phyloP scores from a whole-genome alignment of 2,797 vertebrate genomes.

The Chloroceryle amazona region DNA sequence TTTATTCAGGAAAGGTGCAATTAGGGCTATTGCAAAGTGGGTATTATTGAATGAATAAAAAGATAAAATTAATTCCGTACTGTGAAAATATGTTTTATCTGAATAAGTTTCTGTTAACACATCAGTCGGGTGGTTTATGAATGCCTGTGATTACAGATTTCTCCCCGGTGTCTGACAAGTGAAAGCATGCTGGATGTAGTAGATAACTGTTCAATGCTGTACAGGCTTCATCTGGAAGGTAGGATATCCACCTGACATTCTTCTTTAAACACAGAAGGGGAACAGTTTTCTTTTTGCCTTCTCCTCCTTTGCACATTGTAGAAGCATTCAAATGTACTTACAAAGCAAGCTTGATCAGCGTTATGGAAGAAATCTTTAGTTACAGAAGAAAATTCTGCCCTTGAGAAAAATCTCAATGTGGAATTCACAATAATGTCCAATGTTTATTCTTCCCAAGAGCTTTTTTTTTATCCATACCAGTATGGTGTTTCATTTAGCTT shows the following conservation, averaged over 20 bases:
- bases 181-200: conserved; percentile 90
- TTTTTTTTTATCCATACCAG: not conserved
- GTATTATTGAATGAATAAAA: not conserved
- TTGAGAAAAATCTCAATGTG: not conserved
- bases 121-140: not conserved
- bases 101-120: not conserved
- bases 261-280: not conserved
- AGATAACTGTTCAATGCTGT: conserved; percentile 90
- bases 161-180: conserved; percentile 72
- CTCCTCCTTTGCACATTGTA: not conserved
- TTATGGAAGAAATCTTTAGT: not conserved
- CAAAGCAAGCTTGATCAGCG: not conserved
- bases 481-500: not conserved
- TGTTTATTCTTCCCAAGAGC: not conserved
- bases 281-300: not conserved
- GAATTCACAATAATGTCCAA: not conserved
- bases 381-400: not conserved
- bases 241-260: not conserved
- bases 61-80: not conserved
- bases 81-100: not conserved
- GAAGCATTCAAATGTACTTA: not conserved
- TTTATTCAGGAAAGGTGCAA: not conserved
- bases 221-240: conserved; percentile 95
- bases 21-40: not conserved
- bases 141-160: conserved; percentile 81